Evolutionary conservation across 2,888 invertebrate species (phyloP), one percentile per base, ranked within the genome.

Genomic region (Hymenopus coronatus): DNA sequence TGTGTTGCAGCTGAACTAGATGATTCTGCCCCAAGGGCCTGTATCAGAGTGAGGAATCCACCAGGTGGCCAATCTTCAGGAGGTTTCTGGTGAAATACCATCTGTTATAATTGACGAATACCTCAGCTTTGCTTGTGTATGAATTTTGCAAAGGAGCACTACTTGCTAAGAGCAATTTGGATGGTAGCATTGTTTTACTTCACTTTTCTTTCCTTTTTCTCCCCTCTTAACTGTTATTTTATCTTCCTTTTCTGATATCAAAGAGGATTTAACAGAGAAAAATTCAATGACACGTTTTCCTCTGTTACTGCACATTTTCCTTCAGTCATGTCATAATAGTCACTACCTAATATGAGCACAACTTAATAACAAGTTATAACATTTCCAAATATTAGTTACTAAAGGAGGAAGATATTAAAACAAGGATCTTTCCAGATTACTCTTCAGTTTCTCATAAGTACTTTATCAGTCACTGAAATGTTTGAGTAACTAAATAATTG

Each of bases 1-100:
- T 83, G 28, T 87, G 82, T 93, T 93, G 85, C 92, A 93, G 93
- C 92, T 91, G 91, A 92, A 91, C 92, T 92, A 92, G 92, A 92
- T 91, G 92, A 89, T 89, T 90, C 88, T 82, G 96, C 96, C 89
- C 95, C 96, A 91, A 96, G 97, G 92, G 96, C 97, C 0, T 97
- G 96, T 89, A 98, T 98, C 90, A 96, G 97, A 91, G 97, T 98
- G 6, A 95, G 96, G 92, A 97, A 98, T 94, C 98, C 98, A 14
- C 98, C 98, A 2, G 98, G 98, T 91, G 98, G 98, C 87, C 96
- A 97, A 93, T 98, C 98, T 25, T 96, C 97, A 88, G 96, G 96
- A 90, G 96, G 95, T 84, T 96, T 98, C 93, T 98, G 97, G 98
- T 98, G 97, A 95, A 91, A 8, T 28, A n/a, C 20, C 25, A 27